Percentiles rank a stretch among this genome's conserved stretches.
phyloP scores from a whole-genome alignment of 2,113 vertebrate species.

The Pampusana beccarii region DNA sequence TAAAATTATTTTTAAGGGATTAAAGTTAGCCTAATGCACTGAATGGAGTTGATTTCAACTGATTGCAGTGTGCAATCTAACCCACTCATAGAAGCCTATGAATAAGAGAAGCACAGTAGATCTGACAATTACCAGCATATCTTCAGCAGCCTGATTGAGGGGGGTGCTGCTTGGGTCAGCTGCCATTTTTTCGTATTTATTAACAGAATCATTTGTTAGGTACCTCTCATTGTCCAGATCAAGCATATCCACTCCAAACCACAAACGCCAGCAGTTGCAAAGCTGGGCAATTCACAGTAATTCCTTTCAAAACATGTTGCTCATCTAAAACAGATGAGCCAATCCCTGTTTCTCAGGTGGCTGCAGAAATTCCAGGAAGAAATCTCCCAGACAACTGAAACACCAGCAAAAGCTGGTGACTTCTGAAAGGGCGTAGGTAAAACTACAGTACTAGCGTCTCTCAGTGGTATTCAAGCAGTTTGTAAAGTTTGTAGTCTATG shows the following conservation, averaged over 20 bases:
- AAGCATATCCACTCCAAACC: neutral
- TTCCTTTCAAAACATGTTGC: neutral
- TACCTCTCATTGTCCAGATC: neutral
- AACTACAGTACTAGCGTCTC: neutral
- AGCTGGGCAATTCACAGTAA: neutral
- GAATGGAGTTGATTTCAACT: slow-evolving; percentile 1
- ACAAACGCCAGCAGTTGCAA: neutral
- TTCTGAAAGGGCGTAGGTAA: neutral
- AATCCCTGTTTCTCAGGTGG: neutral
- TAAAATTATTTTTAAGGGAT: neutral
- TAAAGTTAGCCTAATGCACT: neutral
- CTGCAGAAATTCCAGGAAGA: neutral
- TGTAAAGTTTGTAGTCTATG: neutral
- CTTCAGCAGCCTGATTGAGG: neutral
- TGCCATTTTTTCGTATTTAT: neutral
- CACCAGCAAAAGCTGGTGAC: neutral
- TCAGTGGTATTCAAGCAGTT: neutral
- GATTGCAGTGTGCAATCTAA: neutral
- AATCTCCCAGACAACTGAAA: neutral
- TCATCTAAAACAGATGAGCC: neutral
- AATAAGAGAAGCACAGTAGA: neutral
- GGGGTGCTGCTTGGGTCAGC: neutral
- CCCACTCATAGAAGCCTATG: neutral
- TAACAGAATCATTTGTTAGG: neutral
- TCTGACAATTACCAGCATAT: neutral